phyloP scores from a whole-genome alignment of 2,888 invertebrate species.

The Hydriomena furcata region DNA sequence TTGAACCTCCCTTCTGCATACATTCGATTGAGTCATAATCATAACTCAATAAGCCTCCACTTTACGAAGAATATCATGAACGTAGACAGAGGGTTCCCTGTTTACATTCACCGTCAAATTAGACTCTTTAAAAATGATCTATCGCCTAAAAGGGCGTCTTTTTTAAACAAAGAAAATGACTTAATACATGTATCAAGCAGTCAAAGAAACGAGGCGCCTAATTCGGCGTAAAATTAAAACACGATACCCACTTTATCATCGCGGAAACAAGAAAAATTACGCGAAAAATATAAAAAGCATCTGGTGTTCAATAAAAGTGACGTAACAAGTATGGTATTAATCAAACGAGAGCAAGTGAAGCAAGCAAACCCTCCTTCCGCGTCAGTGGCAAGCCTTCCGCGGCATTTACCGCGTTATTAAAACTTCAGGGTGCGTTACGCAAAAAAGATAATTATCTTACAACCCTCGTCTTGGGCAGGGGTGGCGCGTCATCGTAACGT shows the following conservation, averaged over 20 bases:
- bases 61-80: constrained; percentile 49
- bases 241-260: constrained; percentile 57
- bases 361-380: constrained; percentile 55
- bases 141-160: constrained; percentile 46
- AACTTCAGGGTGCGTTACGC: constrained; percentile 73
- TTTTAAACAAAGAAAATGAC: constrained; percentile 29
- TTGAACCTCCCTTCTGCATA: constrained; percentile 57
- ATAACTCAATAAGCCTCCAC: constrained; percentile 53
- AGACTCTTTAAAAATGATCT: constrained; percentile 64
- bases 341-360: constrained; percentile 45
- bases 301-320: constrained; percentile 69
- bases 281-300: constrained; percentile 73
- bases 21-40: constrained; percentile 76
- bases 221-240: constrained; percentile 74
- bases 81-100: constrained; percentile 61
- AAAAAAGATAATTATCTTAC: constrained; percentile 84
- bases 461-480: constrained; percentile 77
- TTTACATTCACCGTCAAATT: constrained; percentile 60
- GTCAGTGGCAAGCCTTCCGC: constrained; percentile 80
- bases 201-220: constrained; percentile 58
- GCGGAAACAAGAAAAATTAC: constrained; percentile 55
- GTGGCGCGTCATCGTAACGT: constrained; percentile 39
- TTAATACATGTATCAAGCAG: constrained; percentile 44
- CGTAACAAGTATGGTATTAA: constrained; percentile 69
- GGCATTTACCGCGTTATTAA: constrained; percentile 82